These are phyloP conservation scores for Zophobas morio DNA, from an alignment of 1,140 invertebrate genomes.

Conservation along the genomic window DNA sequence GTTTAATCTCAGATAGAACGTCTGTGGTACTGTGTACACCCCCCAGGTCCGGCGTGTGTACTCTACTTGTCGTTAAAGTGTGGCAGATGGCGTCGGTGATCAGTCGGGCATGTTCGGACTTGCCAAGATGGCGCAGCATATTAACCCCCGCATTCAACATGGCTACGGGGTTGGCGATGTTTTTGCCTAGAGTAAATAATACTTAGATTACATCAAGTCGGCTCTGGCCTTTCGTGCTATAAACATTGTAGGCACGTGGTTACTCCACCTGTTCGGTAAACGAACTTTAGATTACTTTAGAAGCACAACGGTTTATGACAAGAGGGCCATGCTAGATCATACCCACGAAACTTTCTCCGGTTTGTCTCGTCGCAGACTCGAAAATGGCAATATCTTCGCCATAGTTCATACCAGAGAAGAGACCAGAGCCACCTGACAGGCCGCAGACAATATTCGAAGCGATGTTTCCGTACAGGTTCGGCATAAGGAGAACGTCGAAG, in stretches of 20 bases:
- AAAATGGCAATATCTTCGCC: conserved; percentile 94
- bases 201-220: not conserved
- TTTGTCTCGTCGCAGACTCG: conserved; percentile 92
- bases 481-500: conserved; percentile 95
- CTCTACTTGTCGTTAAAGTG: conserved; percentile 84
- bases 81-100: conserved; percentile 83
- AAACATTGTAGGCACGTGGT: not conserved
- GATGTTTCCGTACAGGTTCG: conserved; percentile 98
- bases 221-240: not conserved
- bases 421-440: conserved; percentile 95
- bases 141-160: conserved; percentile 95
- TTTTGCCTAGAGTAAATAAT: conserved; percentile 79
- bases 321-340: conserved; percentile 65
- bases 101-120: conserved; percentile 83
- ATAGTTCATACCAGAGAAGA: conserved; percentile 94
- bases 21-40: conserved; percentile 53
- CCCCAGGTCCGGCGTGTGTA: conserved; percentile 79
- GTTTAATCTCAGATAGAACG: not conserved
- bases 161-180: conserved; percentile 96
- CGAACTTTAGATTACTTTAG: not conserved
- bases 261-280: not conserved
- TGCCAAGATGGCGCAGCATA: conserved; percentile 89
- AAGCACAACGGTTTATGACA: not conserved
- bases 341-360: conserved; percentile 70
- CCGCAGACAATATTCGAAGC: conserved; percentile 96